These are phyloP conservation scores for Sinocyclocheilus rhinocerous DNA, from an alignment of 2,113 vertebrate genomes.

Conservation along the genomic window DNA sequence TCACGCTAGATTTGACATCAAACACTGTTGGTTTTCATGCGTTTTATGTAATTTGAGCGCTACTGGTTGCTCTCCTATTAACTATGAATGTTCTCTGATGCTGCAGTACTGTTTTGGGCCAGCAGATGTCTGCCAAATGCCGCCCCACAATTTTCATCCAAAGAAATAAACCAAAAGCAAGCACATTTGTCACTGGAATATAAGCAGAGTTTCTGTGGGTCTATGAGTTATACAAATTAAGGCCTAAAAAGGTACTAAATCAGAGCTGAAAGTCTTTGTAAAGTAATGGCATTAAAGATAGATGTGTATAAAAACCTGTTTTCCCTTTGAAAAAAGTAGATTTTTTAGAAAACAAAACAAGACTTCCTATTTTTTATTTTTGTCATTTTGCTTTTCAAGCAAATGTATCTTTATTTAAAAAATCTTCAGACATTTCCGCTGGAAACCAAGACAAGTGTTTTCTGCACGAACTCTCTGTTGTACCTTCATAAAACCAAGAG, in stretches of 20 bases:
- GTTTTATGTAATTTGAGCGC: not conserved
- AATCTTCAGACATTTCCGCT: too few relatives aligned
- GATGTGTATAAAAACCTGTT: too few relatives aligned
- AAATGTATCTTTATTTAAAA: too few relatives aligned
- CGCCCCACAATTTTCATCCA: not conserved
- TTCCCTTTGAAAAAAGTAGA: too few relatives aligned
- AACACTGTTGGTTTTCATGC: not conserved
- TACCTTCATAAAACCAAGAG: not conserved
- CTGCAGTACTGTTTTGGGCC: conserved; percentile 17
- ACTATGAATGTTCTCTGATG: not conserved
- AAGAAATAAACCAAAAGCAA: not conserved
- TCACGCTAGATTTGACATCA: not conserved
- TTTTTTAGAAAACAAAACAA: too few relatives aligned
- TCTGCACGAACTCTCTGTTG: too few relatives aligned
- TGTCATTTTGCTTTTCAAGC: too few relatives aligned
- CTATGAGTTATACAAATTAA: not conserved
- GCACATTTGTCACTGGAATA: not conserved
- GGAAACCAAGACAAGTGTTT: too few relatives aligned
- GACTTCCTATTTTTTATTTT: too few relatives aligned
- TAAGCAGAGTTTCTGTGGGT: not conserved
- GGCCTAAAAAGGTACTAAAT: not conserved
- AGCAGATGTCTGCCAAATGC: conserved; percentile 8
- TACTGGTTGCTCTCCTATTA: not conserved
- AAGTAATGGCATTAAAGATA: too few relatives aligned
- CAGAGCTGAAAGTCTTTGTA: too few relatives aligned